phyloP scores from a whole-genome alignment of 1,140 invertebrate species.

The Samia ricini region DNA sequence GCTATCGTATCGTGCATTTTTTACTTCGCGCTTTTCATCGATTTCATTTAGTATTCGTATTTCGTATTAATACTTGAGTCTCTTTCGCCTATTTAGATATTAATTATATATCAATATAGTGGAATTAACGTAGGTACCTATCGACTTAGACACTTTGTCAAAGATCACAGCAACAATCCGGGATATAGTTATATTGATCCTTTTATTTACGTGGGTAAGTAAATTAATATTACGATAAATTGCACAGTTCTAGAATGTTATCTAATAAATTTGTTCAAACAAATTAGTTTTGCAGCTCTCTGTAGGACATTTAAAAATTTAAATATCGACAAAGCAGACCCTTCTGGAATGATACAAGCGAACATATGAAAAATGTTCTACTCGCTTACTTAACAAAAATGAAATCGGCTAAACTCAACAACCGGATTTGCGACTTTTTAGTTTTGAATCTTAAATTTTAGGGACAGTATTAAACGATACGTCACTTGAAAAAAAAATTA shows the following conservation, averaged over 20 bases:
- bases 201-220: neutral
- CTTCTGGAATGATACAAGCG: slow-evolving; percentile 57
- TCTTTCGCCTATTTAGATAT: too few species aligned
- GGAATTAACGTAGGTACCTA: too few species aligned
- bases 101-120: too few species aligned
- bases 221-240: slow-evolving; percentile 2
- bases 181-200: too few species aligned
- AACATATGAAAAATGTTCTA: slow-evolving; percentile 47
- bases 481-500: neutral
- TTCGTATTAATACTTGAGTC: too few species aligned
- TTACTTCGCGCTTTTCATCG: too few species aligned
- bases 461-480: slow-evolving; percentile 23
- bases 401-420: slow-evolving; percentile 15
- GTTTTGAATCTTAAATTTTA: slow-evolving; percentile 7
- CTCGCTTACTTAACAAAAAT: slow-evolving; percentile 25
- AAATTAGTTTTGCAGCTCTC: slow-evolving; percentile 48
- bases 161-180: too few species aligned
- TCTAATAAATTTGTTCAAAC: slow-evolving; percentile 58
- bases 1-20: neutral
- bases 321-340: slow-evolving; percentile 59
- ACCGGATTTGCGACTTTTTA: slow-evolving; percentile 29
- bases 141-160: too few species aligned
- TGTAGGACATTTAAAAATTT: slow-evolving; percentile 62
- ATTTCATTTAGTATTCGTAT: too few species aligned
- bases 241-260: slow-evolving; percentile 22